A percentile compares a stretch with the other conserved stretches of the same genome.
Conservation (phyloP, 2,888 invertebrate genomes). For the Pristionchus japonicus region DNA sequence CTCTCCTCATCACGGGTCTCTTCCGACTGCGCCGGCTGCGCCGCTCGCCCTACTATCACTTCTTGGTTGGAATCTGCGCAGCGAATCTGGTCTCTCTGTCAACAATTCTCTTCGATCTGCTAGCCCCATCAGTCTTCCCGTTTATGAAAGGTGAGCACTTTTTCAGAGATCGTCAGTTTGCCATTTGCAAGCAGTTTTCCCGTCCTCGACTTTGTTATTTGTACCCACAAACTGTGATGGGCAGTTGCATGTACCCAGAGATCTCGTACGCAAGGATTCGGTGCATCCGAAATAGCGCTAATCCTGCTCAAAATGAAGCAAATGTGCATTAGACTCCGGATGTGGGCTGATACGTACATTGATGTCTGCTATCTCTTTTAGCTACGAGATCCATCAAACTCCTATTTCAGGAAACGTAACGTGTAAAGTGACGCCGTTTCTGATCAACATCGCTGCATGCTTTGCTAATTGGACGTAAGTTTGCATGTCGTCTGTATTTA, state of each 20-base stretch:
- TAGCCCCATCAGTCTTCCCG: not conserved
- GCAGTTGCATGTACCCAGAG: not conserved
- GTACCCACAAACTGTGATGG: not conserved
- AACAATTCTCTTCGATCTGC: constrained; percentile 5
- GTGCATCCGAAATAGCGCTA: not conserved
- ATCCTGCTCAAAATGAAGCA: too few relatives aligned
- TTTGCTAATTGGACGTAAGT: constrained; percentile 45
- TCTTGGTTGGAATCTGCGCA: not conserved
- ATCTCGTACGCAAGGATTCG: not conserved
- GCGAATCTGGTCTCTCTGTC: constrained; percentile 19
- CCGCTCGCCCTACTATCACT: constrained; percentile 27
- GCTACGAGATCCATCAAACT: too few relatives aligned
- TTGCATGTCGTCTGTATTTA: too few relatives aligned
- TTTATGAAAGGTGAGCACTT: not conserved
- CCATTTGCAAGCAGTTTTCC: too few relatives aligned
- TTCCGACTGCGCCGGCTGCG: not conserved
- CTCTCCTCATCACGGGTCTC: not conserved
- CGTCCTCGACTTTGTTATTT: not conserved
- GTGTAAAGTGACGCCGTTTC: not conserved
- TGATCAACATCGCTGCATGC: constrained; percentile 3
- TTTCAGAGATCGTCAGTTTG: too few relatives aligned
- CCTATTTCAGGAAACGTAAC: not conserved
- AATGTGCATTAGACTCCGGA: not conserved
- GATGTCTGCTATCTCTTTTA: too few relatives aligned
- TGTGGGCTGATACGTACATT: not conserved